Base-by-base conservation (phyloP, 2,797 vertebrate genomes). In the Taeniopygia guttata region DNA sequence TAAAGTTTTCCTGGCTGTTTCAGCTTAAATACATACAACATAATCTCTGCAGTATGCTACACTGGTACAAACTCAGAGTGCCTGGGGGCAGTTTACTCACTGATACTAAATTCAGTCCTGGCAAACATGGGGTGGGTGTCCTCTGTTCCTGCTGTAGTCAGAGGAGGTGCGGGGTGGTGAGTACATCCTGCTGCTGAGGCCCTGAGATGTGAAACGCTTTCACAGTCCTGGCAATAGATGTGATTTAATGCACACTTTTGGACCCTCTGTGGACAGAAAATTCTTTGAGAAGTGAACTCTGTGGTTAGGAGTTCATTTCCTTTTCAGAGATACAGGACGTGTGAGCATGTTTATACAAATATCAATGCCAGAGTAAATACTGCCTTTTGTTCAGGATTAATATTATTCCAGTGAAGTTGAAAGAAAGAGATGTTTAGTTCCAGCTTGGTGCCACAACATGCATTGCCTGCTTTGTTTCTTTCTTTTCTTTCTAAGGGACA, bases 301-400 rank as follows among this genome's bases (percentile, higher is more conserved):
- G 49, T 87, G 70, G 70, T 90, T 86, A 73, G 74, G 46, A 81
- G 52, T 82, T 94, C 7, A 63, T 89, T 93, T 94, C 64, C 80
- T 89, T 90, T 91, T 63, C 32, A 73, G 52, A 90, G 73, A 87
- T 60, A 73, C 25, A 87, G 63, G 29, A 48, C 1, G 1, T 87
- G 64, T 84, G 73, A 95, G 84, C 48, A 7, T 91, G 74, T 88
- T 96, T 95, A 38, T 90, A 9, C 83, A 73, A 91, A 93, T 93
- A 51, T 74, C 93, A 67, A 16, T 95, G 94, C 94, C 95, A 97
- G 86, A 91, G 43, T 91, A 96, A 97, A 96, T 67, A 95, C 63
- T 82, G 32, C 80, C 68, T 90, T 87, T 94, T 87, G 82, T 62
- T 91, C 63, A 56, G 87, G 48, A 84, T 79, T 84, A 95, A 90